phyloP scores from a whole-genome alignment of 37 sponge, comb jelly and placozoan genomes.

The Geodia barretti region DNA sequence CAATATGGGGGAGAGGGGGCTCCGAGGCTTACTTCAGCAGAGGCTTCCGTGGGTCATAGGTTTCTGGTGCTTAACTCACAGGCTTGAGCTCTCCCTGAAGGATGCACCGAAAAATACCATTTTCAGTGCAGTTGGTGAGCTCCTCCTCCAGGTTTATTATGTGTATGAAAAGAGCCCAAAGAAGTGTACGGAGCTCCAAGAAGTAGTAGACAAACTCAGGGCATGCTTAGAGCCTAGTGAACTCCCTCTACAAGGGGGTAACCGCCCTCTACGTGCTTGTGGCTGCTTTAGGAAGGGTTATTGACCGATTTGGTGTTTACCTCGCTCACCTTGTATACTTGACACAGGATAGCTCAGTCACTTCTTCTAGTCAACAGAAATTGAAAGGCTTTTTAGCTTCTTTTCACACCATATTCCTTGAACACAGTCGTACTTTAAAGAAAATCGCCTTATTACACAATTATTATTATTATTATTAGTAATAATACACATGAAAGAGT shows the following conservation, averaged over 20 bases:
- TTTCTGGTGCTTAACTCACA: conserved; percentile 69
- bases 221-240: conserved; percentile 41
- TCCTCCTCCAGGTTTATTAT: conserved; percentile 40
- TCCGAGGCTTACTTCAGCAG: conserved; percentile 25
- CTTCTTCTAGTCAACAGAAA: conserved; percentile 37
- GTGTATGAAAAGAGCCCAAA: conserved; percentile 49
- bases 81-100: conserved; percentile 54
- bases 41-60: conserved; percentile 40
- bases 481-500: too few species aligned
- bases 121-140: conserved; percentile 38
- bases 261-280: conserved; percentile 40
- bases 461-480: too few species aligned
- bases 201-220: conserved; percentile 10
- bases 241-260: conserved; percentile 36
- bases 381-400: conserved; percentile 62
- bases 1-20: conserved; percentile 37
- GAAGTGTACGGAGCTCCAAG: conserved; percentile 49
- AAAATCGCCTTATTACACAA: too few species aligned
- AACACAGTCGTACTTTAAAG: too few species aligned
- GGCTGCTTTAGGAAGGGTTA: conserved; percentile 37
- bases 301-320: conserved; percentile 51
- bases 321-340: conserved; percentile 28
- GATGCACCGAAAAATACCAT: conserved; percentile 55
- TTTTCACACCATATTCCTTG: too few species aligned
- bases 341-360: conserved; percentile 21